Evolutionary conservation across 2,888 invertebrate genomes (phyloP), one percentile per base, ranked within the genome.

Genomic region (Hanleya hanleyi): DNA sequence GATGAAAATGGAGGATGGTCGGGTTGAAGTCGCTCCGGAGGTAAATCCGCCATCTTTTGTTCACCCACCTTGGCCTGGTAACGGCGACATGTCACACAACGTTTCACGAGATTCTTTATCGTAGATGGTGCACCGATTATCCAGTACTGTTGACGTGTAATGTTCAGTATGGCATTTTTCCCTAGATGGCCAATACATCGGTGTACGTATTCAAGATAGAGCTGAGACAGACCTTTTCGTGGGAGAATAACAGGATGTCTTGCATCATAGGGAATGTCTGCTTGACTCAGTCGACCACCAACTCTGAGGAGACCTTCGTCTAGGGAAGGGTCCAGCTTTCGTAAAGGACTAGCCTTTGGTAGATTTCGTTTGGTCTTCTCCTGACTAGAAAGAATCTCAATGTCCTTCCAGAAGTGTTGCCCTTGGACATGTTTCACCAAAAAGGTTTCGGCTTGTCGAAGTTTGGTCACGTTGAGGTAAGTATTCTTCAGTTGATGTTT

Each of bases 1-100:
- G 9, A 37, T 6, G 49, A 3, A 41, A 73, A 73, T 36, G 51
- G 47, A 1, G 65, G 35, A 33, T 71, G 2, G n/a, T 5, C 1
- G 9, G 38, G 37, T 32, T 35, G 35, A n/a, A 67, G 38, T 18
- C 70, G 5, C 18, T 70, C 68, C 6, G 37, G 26, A 5, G 68
- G 71, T 9, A 69, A 35, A 51, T 71, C 71, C 1, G 68, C 35
- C 71, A 71, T 71, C 33, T 37, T 26, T 9, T 71, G 71, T 22
- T 47, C 7, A 2, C 47, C 47, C 18, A 47, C 47, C 3, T 47
- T 18, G 22, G 47, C 7, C 22, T 47, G 47, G 22, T 47, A 47
- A 7, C 47, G 47, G 18, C 47, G 61, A 57, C 3, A 57, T 57
- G 61, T 9, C n/a, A 57, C 61, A 26, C 61, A 57, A 15, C 61